A percentile compares a stretch with the other conserved stretches of the same genome.
Evolutionary conservation across 2,113 vertebrate species (phyloP).

Genomic region (Xiphorhynchus elegans): DNA sequence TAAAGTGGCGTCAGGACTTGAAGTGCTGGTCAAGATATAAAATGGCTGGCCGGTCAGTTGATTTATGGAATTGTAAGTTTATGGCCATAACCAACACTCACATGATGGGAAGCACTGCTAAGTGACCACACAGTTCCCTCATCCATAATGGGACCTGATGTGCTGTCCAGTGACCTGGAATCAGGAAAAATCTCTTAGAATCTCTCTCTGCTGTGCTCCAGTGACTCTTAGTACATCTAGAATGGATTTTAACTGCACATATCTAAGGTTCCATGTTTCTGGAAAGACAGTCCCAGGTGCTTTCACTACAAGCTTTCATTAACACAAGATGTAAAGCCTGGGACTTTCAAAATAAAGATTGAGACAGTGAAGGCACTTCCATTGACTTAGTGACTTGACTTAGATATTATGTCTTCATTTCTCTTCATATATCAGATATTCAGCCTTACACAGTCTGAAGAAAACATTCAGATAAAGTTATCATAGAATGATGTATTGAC

Average conservation of each 20-base stretch:
- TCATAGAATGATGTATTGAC: background rate
- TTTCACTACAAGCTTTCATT: background rate
- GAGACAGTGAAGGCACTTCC: background rate
- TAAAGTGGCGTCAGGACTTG: background rate
- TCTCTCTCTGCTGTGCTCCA: background rate
- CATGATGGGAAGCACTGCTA: background rate
- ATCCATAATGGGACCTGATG: background rate
- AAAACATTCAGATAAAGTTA: constrained; percentile 9
- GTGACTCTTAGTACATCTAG: background rate
- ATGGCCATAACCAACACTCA: background rate
- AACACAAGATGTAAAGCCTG: background rate
- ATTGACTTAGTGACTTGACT: background rate
- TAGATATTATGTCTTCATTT: background rate
- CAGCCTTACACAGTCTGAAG: background rate
- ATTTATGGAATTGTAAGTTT: background rate
- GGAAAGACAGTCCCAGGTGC: background rate
- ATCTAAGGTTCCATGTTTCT: background rate
- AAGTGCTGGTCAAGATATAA: background rate
- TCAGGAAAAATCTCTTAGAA: background rate
- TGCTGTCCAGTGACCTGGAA: background rate
- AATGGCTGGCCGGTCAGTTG: background rate
- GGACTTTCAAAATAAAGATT: background rate
- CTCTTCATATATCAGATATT: background rate
- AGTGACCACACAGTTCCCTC: background rate
- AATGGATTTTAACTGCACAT: background rate